Conservation (phyloP, 1,140 invertebrate genomes). For the Drosophila miranda region DNA sequence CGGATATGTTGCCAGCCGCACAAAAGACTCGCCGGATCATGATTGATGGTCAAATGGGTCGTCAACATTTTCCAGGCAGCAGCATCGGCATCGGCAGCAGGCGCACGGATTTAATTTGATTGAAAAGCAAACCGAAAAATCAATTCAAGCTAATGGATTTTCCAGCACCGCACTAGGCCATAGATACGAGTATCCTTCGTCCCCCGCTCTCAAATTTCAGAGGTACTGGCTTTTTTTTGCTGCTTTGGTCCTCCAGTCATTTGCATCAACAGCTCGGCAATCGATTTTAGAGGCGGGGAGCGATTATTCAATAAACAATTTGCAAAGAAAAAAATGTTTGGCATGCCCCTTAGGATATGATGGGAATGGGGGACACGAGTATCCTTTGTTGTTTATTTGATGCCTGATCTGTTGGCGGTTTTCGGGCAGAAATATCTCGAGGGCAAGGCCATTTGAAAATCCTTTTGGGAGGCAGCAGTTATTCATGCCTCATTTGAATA, state of each 20-base stretch:
- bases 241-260: conserved; percentile 17
- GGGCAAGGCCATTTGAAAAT: too few species aligned
- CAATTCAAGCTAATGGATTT: conserved; percentile 65
- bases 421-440: too few species aligned
- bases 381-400: conserved; percentile 38
- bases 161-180: conserved; percentile 30
- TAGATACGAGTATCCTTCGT: conserved; percentile 7
- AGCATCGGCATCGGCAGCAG: conserved; percentile 17
- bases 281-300: conserved; percentile 22
- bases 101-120: conserved; percentile 65
- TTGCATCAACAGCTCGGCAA: conserved; percentile 35
- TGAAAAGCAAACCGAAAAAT: conserved; percentile 60
- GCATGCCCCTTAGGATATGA: conserved; percentile 33
- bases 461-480: background rate
- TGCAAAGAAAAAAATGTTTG: conserved; percentile 44
- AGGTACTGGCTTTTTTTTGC: conserved; percentile 30
- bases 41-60: conserved; percentile 60
- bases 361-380: background rate
- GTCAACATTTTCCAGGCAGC: conserved; percentile 28
- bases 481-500: conserved; percentile 8
- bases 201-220: conserved; percentile 29
- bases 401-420: conserved; percentile 28
- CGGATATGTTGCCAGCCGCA: conserved; percentile 7
- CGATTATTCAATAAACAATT: conserved; percentile 46
- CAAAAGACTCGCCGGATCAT: conserved; percentile 51